Evolutionary conservation across 2,797 vertebrate species (phyloP).

Genomic region (Gadopsis marmoratus): DNA sequence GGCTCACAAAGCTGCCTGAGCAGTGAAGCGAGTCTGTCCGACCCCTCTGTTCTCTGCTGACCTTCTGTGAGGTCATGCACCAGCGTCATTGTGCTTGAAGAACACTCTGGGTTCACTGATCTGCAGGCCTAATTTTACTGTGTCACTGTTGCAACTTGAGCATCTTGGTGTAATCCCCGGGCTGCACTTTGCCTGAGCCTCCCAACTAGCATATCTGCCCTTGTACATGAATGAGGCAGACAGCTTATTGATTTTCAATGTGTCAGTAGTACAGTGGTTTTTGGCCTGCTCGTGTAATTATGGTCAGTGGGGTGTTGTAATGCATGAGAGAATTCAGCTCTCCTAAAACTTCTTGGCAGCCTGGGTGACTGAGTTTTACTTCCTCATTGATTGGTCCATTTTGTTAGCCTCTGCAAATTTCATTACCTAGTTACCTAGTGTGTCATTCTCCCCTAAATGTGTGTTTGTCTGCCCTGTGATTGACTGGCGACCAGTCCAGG

Average conservation of each 20-base stretch:
- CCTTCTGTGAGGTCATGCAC: slow-evolving; percentile 57
- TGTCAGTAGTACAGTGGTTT: slow-evolving; percentile 59
- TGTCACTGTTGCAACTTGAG: slow-evolving; percentile 22
- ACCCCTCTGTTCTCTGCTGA: slow-evolving; percentile 58
- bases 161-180: slow-evolving; percentile 23
- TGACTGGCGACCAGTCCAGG: too few relatives aligned
- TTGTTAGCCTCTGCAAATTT: slow-evolving; percentile 46
- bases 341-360: slow-evolving; percentile 63
- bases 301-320: slow-evolving; percentile 50
- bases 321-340: slow-evolving; percentile 56
- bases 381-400: slow-evolving; percentile 64
- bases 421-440: too few relatives aligned
- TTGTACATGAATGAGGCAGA: slow-evolving; percentile 38
- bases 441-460: too few relatives aligned
- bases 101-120: slow-evolving; percentile 40
- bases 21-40: slow-evolving; percentile 49
- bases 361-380: slow-evolving; percentile 48
- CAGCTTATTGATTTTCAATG: slow-evolving; percentile 59
- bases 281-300: slow-evolving; percentile 57
- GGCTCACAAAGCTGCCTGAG: slow-evolving; percentile 56
- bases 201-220: slow-evolving; percentile 35
- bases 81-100: slow-evolving; percentile 46
- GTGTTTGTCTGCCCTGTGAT: too few relatives aligned
- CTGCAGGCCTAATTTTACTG: slow-evolving; percentile 36
- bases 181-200: slow-evolving; percentile 11